phyloP scores from a whole-genome alignment of 92 coral and sea anemone genomes.

The Palythoa caribaeorum region DNA sequence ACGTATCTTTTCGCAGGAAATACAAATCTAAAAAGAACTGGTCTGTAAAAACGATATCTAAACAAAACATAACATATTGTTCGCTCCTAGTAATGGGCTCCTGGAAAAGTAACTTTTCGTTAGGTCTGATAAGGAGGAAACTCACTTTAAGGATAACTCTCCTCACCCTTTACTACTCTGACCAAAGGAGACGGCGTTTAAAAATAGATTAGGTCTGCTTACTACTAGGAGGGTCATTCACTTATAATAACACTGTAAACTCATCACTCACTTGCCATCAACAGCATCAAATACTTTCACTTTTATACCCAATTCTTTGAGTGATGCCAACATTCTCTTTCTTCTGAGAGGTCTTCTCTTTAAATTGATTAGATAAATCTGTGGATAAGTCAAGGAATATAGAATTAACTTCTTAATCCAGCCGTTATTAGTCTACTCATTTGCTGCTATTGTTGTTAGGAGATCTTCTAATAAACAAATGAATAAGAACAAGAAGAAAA shows the following conservation, averaged over 20 bases:
- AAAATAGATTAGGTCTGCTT: not conserved
- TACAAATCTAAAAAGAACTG: not conserved
- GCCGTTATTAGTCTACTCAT: too few species aligned
- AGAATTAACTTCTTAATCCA: too few species aligned
- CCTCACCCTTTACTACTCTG: not conserved
- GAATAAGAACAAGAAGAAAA: too few species aligned
- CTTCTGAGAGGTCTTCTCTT: constrained; percentile 90
- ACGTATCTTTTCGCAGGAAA: not conserved
- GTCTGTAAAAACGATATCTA: not conserved
- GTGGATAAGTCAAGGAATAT: too few species aligned
- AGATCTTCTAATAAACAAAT: too few species aligned
- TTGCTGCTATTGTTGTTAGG: too few species aligned
- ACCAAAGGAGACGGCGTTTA: not conserved
- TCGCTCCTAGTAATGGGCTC: not conserved
- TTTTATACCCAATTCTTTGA: constrained; percentile 83
- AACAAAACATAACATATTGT: not conserved
- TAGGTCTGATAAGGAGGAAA: too few species aligned
- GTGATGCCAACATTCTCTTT: constrained; percentile 88
- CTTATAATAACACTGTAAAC: not conserved
- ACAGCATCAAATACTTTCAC: constrained; percentile 88
- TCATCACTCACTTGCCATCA: constrained; percentile 90
- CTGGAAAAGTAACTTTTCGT: not conserved
- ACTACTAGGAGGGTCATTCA: too few species aligned
- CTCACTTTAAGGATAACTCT: too few species aligned
- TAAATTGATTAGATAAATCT: constrained; percentile 95